Evolutionary conservation across 2,113 vertebrate species (phyloP), one percentile per base, ranked within the genome.

Genomic region (Cygnus buccinator): DNA sequence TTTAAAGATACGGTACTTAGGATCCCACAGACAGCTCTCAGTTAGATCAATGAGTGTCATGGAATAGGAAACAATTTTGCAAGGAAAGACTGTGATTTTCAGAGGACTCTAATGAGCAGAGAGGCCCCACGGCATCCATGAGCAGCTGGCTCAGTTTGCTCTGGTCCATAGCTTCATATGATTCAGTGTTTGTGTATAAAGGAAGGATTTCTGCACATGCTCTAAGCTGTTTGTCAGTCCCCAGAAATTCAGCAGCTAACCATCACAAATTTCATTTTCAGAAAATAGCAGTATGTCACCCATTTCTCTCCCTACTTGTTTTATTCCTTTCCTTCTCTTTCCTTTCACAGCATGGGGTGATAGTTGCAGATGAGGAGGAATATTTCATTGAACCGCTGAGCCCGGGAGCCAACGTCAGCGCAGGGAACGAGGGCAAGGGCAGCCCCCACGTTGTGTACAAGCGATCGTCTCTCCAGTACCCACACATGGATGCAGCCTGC

Each of bases 371-470:
- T 8, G 99, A 99, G 55, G 99, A 99, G 94, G 99, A 99, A 84
- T 99, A 99, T 97, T 98, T 99, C 97, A 99, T 99, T 26, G 99
- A 99, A 93, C 99, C 99, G 31, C 98, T 99, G 93, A 98, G 98
- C 87, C 98, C 98, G 0, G 97, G 98, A 65, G 97, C 98, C 94
- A 99, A 99, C 62, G 84, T 98, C 57, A 98, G 98, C 44, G 57
- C 63, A 8, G 97, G 95, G 73, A 98, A 96, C 1, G 98, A 98
- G 95, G 97, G 97, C 89, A 99, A 98, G 92, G 99, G 98, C 91
- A 99, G 98, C 93, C 99, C 99, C 85, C 99, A 99, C 71, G 99
- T 99, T 75, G 99, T 99, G 31, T 99, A 99, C 97, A 99, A 99
- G 95, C 98, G 99, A 18, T 99, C 99, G 0, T 99, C 99, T 26